Percentiles rank a stretch among this genome's conserved stretches.
phyloP scores from a whole-genome alignment of 2,797 vertebrate species.

The Dipus sagitta region DNA sequence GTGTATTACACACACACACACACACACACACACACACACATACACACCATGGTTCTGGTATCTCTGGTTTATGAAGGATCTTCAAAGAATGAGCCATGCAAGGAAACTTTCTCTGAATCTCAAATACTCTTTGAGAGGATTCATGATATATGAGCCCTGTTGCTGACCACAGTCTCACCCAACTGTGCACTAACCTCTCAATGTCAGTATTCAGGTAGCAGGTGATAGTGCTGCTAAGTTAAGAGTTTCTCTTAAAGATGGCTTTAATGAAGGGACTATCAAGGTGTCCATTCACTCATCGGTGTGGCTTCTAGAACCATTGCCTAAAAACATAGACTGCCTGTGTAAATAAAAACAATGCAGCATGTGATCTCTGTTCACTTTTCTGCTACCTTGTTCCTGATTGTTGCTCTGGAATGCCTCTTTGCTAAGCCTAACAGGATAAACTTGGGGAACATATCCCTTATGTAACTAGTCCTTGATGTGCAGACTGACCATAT shows the following conservation, averaged over 20 bases:
- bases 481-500: conserved; percentile 65
- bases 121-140: background rate
- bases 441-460: conserved; percentile 71
- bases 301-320: conserved; percentile 54
- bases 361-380: conserved; percentile 71
- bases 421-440: conserved; percentile 80
- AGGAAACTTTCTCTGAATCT: background rate
- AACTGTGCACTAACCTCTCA: background rate
- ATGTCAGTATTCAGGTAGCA: background rate
- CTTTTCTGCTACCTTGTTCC: conserved; percentile 82
- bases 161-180: background rate
- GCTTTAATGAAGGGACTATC: background rate
- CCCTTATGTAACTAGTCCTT: conserved; percentile 84
- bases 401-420: conserved; percentile 86
- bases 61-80: background rate
- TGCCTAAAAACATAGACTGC: conserved; percentile 80
- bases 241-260: too few species aligned
- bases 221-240: background rate
- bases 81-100: background rate
- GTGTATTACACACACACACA: too few species aligned
- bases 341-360: conserved; percentile 70
- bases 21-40: too few species aligned
- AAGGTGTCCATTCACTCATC: conserved; percentile 43
- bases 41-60: background rate
- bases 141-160: background rate